Evolutionary conservation across 2,797 vertebrate genomes (phyloP).

Genomic region (Liasis olivaceus): DNA sequence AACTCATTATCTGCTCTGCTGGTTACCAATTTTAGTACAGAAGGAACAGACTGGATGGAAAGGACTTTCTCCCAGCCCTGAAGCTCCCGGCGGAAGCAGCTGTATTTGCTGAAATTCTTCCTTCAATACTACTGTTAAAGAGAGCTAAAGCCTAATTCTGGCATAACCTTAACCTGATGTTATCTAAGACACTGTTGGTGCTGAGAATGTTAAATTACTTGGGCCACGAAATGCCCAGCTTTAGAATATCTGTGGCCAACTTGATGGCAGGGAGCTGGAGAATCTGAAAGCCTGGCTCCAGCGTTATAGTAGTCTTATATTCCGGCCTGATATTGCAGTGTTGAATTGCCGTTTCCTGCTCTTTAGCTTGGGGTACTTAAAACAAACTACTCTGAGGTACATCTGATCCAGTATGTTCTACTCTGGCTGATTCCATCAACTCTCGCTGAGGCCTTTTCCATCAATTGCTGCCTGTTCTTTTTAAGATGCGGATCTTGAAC

Average conservation of each 20-base stretch:
- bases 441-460: not conserved
- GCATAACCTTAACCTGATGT: not conserved
- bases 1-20: not conserved
- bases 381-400: not conserved
- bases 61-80: not conserved
- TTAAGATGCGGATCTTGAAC: not conserved
- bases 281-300: not conserved
- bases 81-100: not conserved
- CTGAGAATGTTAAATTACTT: not conserved
- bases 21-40: not conserved
- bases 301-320: not conserved
- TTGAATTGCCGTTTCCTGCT: not conserved
- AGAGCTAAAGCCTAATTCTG: no score
- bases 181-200: not conserved
- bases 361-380: not conserved
- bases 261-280: not conserved
- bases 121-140: not conserved
- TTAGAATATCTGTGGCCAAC: not conserved
- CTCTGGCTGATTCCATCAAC: not conserved
- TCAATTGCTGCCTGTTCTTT: not conserved
- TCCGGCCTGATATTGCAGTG: not conserved
- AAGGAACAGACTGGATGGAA: not conserved
- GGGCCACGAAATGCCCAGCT: not conserved
- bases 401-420: not conserved
- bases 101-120: not conserved